Percentiles rank a stretch among this genome's conserved stretches.
phyloP scores from a whole-genome alignment of 2,113 vertebrate genomes.

The Podarcis muralis region DNA sequence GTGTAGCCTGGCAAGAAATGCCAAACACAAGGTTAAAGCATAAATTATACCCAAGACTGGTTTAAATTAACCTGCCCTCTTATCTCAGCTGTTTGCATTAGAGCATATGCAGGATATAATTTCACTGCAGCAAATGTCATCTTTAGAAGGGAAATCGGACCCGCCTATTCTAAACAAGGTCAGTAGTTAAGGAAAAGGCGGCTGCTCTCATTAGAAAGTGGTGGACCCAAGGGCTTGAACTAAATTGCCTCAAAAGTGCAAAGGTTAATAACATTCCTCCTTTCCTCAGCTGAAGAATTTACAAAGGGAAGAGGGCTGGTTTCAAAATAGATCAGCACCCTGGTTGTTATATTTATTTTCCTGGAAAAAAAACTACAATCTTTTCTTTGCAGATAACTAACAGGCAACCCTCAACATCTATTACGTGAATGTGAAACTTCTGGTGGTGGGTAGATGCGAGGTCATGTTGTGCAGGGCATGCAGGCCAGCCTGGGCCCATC shows the following conservation, averaged over 20 bases:
- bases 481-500: not conserved
- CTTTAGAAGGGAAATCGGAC: not conserved
- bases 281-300: not conserved
- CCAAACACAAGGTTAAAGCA: conserved; percentile 41
- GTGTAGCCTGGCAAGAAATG: not conserved
- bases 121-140: not conserved
- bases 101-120: conserved; percentile 19
- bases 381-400: no score
- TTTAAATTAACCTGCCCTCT: conserved; percentile 38
- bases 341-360: not conserved
- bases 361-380: no score
- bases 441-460: not conserved
- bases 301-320: not conserved
- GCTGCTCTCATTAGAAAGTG: not conserved
- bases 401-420: not conserved
- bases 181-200: not conserved
- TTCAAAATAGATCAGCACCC: not conserved
- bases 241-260: not conserved
- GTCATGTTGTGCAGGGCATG: not conserved
- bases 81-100: conserved; percentile 27
- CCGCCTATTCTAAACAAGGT: conserved; percentile 6
- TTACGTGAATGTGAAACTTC: not conserved
- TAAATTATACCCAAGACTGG: not conserved
- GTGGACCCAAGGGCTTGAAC: not conserved
- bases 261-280: not conserved